Conservation (phyloP, 2,888 invertebrate genomes). For the Nemapogon koenigi region DNA sequence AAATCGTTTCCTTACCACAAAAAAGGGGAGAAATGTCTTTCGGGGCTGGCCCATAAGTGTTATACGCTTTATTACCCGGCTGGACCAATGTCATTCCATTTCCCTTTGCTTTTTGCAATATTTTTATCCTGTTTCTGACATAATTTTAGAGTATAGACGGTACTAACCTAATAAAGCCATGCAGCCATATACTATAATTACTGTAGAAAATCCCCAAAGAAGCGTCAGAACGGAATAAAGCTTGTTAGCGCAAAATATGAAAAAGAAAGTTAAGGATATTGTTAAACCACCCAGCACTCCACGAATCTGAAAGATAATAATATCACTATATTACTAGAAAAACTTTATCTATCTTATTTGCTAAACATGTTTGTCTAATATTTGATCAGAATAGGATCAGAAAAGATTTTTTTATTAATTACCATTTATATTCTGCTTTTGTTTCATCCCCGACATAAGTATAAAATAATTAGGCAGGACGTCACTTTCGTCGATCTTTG, state of each 20-base stretch:
- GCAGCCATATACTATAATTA: conserved; percentile 24
- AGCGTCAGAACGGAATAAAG: conserved; percentile 22
- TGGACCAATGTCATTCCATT: not conserved
- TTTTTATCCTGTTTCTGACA: too few relatives aligned
- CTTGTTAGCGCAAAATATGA: conserved; percentile 26
- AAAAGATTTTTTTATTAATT: too few relatives aligned
- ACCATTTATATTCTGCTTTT: too few relatives aligned
- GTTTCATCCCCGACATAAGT: too few relatives aligned
- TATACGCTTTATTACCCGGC: too few relatives aligned
- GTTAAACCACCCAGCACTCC: conserved; percentile 67
- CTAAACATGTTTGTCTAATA: too few relatives aligned
- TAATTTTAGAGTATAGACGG: too few relatives aligned
- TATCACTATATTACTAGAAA: conserved; percentile 10
- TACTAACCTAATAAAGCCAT: conserved; percentile 29
- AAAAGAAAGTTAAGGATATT: conserved; percentile 32
- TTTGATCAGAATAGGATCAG: too few relatives aligned
- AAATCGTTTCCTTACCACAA: too few relatives aligned
- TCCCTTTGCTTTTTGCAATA: not conserved
- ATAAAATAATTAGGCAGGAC: too few relatives aligned
- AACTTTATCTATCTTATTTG: conserved; percentile 11
- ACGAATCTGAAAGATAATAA: conserved; percentile 46
- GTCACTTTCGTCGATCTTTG: too few relatives aligned
- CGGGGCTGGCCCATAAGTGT: not conserved
- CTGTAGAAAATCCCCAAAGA: conserved; percentile 22
- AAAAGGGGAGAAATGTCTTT: conserved; percentile 7